phyloP scores from a whole-genome alignment of 2,797 vertebrate genomes.

The Crenuchus spilurus region DNA sequence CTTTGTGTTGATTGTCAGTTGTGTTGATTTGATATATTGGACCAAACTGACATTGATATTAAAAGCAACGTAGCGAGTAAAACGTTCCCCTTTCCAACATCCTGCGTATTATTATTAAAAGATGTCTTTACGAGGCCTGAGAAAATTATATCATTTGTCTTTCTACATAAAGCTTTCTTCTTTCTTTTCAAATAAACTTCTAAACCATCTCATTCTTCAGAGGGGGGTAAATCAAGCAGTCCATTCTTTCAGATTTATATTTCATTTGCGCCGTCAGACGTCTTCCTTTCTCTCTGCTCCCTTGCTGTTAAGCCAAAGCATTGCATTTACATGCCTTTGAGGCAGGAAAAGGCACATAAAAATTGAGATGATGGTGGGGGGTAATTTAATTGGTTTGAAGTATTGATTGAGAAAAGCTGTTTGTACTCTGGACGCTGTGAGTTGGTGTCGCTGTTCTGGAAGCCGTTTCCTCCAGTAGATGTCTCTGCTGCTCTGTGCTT shows the following conservation, averaged over 20 bases:
- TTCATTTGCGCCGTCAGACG: not conserved
- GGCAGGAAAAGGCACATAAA: not conserved
- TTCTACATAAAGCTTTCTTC: not conserved
- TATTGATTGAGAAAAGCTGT: not conserved
- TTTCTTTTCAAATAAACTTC: not conserved
- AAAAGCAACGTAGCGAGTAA: too few relatives aligned
- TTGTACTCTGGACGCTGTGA: not conserved
- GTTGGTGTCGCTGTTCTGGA: constrained; percentile 25
- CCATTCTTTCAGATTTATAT: not conserved
- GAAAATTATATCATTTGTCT: not conserved
- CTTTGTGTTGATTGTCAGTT: too few relatives aligned
- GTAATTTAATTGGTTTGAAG: not conserved
- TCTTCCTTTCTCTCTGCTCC: not conserved
- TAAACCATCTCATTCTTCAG: not conserved
- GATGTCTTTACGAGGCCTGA: too few relatives aligned
- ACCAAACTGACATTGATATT: too few relatives aligned
- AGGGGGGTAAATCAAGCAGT: not conserved
- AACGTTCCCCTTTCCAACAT: too few relatives aligned
- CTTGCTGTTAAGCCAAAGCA: not conserved
- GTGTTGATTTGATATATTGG: too few relatives aligned
- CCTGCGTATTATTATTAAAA: too few relatives aligned
- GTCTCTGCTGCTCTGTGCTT: constrained; percentile 48
- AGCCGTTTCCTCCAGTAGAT: constrained; percentile 58
- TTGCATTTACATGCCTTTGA: not conserved
- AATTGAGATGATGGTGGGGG: not conserved